Conservation (phyloP, 1,140 invertebrate genomes). For the Cyphomyrmex costatus region DNA sequence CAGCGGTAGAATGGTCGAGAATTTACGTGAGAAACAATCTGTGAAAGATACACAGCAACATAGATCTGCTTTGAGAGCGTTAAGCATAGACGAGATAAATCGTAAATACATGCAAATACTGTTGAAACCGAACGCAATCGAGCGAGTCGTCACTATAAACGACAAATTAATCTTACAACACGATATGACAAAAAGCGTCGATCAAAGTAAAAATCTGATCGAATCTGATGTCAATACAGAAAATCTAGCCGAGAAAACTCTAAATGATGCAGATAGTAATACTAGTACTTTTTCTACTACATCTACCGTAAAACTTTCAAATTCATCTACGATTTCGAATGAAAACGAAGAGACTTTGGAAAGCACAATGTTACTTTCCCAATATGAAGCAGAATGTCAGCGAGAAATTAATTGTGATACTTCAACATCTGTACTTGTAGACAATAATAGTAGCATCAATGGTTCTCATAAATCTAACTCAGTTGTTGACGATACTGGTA, state of each 20-base stretch:
- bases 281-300: conserved; percentile 26
- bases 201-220: conserved; percentile 19
- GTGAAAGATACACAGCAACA: neutral
- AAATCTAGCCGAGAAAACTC: neutral
- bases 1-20: conserved; percentile 38
- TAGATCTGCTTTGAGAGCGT: conserved; percentile 59
- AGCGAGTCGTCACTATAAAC: conserved; percentile 54
- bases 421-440: neutral
- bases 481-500: neutral
- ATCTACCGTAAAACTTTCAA: conserved; percentile 61
- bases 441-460: conserved; percentile 4
- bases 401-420: conserved; percentile 7
- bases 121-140: conserved; percentile 48
- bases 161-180: conserved; percentile 12
- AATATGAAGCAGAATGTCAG: neutral
- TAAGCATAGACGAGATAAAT: conserved; percentile 75
- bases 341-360: conserved; percentile 35
- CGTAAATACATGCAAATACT: conserved; percentile 68
- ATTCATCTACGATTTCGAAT: neutral
- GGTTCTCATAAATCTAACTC: neutral
- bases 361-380: conserved; percentile 32
- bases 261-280: neutral
- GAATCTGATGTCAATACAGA: neutral
- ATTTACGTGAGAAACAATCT: conserved; percentile 1
- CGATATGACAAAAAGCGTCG: neutral